These are phyloP conservation scores for Corydoras maculifer DNA, from an alignment of 2,113 vertebrate species.

Conservation along the genomic window DNA sequence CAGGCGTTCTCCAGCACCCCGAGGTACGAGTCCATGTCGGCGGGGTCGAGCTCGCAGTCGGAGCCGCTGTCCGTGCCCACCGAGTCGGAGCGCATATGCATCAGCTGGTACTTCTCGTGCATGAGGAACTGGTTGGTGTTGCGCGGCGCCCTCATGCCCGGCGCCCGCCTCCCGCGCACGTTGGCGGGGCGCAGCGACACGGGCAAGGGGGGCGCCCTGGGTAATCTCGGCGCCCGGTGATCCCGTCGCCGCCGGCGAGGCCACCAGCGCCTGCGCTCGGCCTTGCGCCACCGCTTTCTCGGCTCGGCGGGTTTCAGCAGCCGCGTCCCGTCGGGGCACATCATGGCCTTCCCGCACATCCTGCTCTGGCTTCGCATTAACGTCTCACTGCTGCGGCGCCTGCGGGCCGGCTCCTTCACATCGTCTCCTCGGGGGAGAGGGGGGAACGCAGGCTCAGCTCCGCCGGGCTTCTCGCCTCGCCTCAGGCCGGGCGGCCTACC, in stretches of 20 bases:
- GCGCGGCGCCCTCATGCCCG: slow-evolving; percentile 77
- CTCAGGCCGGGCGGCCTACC: slow-evolving; percentile 63
- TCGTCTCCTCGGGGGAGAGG: slow-evolving; percentile 47
- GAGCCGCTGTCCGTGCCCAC: slow-evolving; percentile 77
- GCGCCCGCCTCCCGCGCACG: slow-evolving; percentile 66
- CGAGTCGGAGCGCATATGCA: slow-evolving; percentile 79
- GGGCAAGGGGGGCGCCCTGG: slow-evolving; percentile 22
- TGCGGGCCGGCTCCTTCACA: slow-evolving; percentile 49
- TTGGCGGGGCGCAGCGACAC: slow-evolving; percentile 72
- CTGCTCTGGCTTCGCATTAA: slow-evolving; percentile 54
- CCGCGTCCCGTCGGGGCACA: slow-evolving; percentile 44
- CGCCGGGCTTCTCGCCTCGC: slow-evolving; percentile 36
- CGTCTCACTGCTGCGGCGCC: background rate
- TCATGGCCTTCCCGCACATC: slow-evolving; percentile 49
- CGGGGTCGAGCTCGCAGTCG: slow-evolving; percentile 74
- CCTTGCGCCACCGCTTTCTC: slow-evolving; percentile 45
- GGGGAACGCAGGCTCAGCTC: slow-evolving; percentile 35
- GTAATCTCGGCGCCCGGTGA: slow-evolving; percentile 9
- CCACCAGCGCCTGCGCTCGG: slow-evolving; percentile 38
- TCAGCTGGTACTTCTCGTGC: slow-evolving; percentile 80
- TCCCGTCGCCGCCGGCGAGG: no score
- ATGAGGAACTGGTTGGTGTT: slow-evolving; percentile 88
- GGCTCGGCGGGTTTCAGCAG: no score
- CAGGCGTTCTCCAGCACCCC: slow-evolving; percentile 78
- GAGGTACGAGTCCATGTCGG: slow-evolving; percentile 81